Percentiles rank a stretch among this genome's conserved stretches.
Conservation (phyloP, 2,113 vertebrate genomes). For the Mesoclemmys tuberculata region DNA sequence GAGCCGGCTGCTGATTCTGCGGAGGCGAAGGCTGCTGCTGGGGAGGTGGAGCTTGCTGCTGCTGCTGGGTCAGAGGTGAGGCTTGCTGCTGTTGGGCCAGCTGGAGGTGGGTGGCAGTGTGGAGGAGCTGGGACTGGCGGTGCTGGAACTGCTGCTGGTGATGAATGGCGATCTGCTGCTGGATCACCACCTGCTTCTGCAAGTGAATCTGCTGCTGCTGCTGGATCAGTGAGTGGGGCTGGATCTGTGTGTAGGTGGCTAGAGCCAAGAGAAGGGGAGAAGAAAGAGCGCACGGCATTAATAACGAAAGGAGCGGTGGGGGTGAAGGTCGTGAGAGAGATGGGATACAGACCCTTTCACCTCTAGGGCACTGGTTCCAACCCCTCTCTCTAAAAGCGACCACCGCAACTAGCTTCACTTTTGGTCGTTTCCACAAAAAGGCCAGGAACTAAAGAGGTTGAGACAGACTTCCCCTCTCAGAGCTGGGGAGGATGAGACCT, state of each 20-base stretch:
- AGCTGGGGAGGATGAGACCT: neutral
- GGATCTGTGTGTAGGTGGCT: slow-evolving; percentile 86
- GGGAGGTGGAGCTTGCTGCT: slow-evolving; percentile 79
- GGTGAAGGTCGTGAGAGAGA: neutral
- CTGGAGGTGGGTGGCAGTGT: slow-evolving; percentile 88
- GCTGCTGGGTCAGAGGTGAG: slow-evolving; percentile 74
- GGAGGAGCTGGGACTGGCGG: slow-evolving; percentile 92
- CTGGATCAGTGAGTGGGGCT: slow-evolving; percentile 85
- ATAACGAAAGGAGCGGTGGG: neutral
- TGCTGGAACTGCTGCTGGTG: slow-evolving; percentile 91
- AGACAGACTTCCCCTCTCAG: neutral
- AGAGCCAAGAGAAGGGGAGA: neutral
- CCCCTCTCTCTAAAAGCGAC: neutral
- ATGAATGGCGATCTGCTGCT: slow-evolving; percentile 86
- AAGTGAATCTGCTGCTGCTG: slow-evolving; percentile 88
- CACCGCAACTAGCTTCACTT: neutral
- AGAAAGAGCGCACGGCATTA: neutral
- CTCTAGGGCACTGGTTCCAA: neutral
- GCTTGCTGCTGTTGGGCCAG: slow-evolving; percentile 82
- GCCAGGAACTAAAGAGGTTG: neutral
- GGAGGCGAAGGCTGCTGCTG: slow-evolving; percentile 66
- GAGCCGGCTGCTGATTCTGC: slow-evolving; percentile 80
- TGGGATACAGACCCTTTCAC: neutral
- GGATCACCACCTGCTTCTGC: slow-evolving; percentile 86
- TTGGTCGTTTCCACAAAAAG: neutral